Conservation (phyloP, 1,140 invertebrate genomes). For the Pararge aegeria region DNA sequence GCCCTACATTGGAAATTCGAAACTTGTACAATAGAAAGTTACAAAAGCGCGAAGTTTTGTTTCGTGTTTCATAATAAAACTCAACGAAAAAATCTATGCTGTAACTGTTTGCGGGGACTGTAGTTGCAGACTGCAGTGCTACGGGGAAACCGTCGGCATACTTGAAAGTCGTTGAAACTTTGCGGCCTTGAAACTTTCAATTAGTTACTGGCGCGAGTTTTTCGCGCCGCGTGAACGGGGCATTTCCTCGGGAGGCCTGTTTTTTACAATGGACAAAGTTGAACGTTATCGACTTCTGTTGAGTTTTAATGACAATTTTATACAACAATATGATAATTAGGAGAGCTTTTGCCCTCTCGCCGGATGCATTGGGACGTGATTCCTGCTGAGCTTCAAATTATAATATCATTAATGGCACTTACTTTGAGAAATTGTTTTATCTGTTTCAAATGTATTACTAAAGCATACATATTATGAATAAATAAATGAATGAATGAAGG, state of each 20-base stretch:
- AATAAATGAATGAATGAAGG: too few species aligned
- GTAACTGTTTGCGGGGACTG: neutral
- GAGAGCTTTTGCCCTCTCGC: constrained; percentile 29
- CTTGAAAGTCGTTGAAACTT: constrained; percentile 19
- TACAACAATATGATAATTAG: constrained; percentile 71
- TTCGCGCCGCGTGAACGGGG: constrained; percentile 19
- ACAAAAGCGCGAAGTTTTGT: constrained; percentile 12
- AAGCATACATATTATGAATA: too few species aligned
- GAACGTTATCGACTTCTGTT: constrained; percentile 59
- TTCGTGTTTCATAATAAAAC: constrained; percentile 1
- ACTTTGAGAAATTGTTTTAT: constrained; percentile 3
- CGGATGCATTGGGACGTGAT: constrained; percentile 37
- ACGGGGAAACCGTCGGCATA: neutral
- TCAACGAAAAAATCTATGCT: neutral
- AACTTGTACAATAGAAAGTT: neutral
- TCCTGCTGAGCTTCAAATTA: constrained; percentile 27
- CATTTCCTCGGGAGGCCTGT: constrained; percentile 40
- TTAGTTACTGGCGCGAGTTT: constrained; percentile 21
- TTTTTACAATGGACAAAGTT: constrained; percentile 56
- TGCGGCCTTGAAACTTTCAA: constrained; percentile 18
- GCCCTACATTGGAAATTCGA: neutral
- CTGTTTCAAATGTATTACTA: too few species aligned
- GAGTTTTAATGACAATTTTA: constrained; percentile 70
- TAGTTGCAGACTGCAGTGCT: neutral
- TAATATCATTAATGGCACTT: constrained; percentile 15